Evolutionary conservation across 1,140 invertebrate species (phyloP).

Genomic region (Colletes latitarsis): DNA sequence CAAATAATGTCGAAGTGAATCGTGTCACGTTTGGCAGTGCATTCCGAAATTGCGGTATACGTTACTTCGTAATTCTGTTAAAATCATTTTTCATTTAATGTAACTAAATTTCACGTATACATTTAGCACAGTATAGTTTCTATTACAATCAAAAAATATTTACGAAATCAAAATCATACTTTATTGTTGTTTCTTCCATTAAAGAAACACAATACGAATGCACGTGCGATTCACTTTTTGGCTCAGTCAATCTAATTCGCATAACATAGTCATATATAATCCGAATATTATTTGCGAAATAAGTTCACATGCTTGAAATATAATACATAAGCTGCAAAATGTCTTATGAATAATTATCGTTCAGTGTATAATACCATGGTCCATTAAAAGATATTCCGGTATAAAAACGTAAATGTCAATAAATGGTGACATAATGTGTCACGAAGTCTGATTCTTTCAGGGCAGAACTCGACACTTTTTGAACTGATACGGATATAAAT

Average conservation of each 20-base stretch:
- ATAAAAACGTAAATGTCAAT: slow-evolving; percentile 61
- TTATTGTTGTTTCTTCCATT: slow-evolving; percentile 12
- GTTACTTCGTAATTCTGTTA: background rate
- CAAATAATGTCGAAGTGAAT: slow-evolving; percentile 46
- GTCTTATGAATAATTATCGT: slow-evolving; percentile 53
- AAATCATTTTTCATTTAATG: slow-evolving; percentile 2
- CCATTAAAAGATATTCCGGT: slow-evolving; percentile 59
- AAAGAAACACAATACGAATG: slow-evolving; percentile 44
- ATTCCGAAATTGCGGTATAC: slow-evolving; percentile 34
- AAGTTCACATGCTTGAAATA: slow-evolving; percentile 43
- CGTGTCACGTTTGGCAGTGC: slow-evolving; percentile 28
- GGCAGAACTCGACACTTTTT: slow-evolving; percentile 53
- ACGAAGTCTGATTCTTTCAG: slow-evolving; percentile 44
- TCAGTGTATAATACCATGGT: slow-evolving; percentile 61
- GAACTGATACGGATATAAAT: slow-evolving; percentile 11
- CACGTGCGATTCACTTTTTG: slow-evolving; percentile 46
- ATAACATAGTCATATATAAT: slow-evolving; percentile 23
- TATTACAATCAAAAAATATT: slow-evolving; percentile 9
- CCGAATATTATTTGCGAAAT: slow-evolving; percentile 25
- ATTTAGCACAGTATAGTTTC: slow-evolving; percentile 6
- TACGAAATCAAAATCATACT: slow-evolving; percentile 21
- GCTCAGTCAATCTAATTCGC: slow-evolving; percentile 34
- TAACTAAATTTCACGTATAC: slow-evolving; percentile 13
- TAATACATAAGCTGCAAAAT: slow-evolving; percentile 45
- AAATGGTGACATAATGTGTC: slow-evolving; percentile 49